phyloP scores from a whole-genome alignment of 2,888 invertebrate species.

The Heliconius hortense region DNA sequence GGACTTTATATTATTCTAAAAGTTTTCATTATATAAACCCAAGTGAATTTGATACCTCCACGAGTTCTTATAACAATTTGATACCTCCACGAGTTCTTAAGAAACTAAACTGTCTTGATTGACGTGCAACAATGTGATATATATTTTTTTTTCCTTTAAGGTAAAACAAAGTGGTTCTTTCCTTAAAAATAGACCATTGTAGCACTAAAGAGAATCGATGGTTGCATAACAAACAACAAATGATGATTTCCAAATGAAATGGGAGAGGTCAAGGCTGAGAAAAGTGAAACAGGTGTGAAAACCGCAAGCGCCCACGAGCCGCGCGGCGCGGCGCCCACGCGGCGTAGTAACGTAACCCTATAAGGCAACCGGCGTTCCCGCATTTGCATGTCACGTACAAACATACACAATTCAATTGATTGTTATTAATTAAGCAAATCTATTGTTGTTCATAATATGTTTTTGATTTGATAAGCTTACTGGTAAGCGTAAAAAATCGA shows the following conservation, averaged over 20 bases:
- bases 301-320: conserved; percentile 25
- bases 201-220: not conserved
- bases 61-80: not conserved
- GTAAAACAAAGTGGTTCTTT: too few relatives aligned
- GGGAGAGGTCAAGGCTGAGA: conserved; percentile 31
- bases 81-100: not conserved
- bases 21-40: not conserved
- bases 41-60: not conserved
- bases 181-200: too few relatives aligned
- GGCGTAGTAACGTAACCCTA: conserved; percentile 37
- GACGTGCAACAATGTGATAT: not conserved
- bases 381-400: conserved; percentile 25
- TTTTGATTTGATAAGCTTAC: too few relatives aligned
- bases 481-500: too few relatives aligned
- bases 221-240: conserved; percentile 39
- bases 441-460: not conserved
- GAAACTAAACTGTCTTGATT: not conserved
- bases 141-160: too few relatives aligned
- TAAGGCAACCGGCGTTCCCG: conserved; percentile 30
- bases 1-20: not conserved
- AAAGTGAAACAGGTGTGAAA: conserved; percentile 37
- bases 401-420: not conserved
- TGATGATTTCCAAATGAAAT: conserved; percentile 35
- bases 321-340: conserved; percentile 33
- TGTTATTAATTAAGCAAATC: not conserved